Conservation (phyloP, 2,888 invertebrate species). For the Meteorus colon region DNA sequence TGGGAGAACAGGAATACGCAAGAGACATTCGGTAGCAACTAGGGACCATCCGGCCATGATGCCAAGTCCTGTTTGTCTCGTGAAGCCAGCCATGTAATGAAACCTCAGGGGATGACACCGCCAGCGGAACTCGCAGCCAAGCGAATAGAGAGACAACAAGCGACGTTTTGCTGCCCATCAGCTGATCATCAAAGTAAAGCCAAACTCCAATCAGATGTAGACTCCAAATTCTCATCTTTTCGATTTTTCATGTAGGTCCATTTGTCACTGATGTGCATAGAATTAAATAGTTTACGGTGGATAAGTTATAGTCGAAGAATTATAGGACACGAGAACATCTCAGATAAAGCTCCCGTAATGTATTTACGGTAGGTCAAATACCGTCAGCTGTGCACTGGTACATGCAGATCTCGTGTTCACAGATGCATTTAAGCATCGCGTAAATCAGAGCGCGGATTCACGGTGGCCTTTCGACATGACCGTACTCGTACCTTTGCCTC, state of each 20-base stretch:
- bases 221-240: not conserved
- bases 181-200: conserved; percentile 58
- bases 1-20: conserved; percentile 16
- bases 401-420: conserved; percentile 65
- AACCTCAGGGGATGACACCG: conserved; percentile 63
- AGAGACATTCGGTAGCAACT: conserved; percentile 38
- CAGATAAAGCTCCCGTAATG: conserved; percentile 49
- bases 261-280: not conserved
- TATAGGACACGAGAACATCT: conserved; percentile 41
- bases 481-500: conserved; percentile 46
- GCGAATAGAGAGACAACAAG: conserved; percentile 47
- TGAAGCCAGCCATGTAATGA: conserved; percentile 70
- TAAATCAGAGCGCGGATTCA: conserved; percentile 59
- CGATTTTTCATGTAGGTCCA: not conserved
- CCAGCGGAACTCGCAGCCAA: conserved; percentile 49
- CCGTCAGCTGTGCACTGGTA: conserved; percentile 41
- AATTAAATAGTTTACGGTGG: not conserved
- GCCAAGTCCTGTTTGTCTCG: conserved; percentile 65
- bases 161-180: conserved; percentile 45
- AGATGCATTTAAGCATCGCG: conserved; percentile 64
- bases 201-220: not conserved
- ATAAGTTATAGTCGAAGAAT: not conserved
- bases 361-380: conserved; percentile 40
- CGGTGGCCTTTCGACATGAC: conserved; percentile 49
- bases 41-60: conserved; percentile 57